phyloP scores from a whole-genome alignment of 2,888 invertebrate species.

The Hydrotaea diabolus region DNA sequence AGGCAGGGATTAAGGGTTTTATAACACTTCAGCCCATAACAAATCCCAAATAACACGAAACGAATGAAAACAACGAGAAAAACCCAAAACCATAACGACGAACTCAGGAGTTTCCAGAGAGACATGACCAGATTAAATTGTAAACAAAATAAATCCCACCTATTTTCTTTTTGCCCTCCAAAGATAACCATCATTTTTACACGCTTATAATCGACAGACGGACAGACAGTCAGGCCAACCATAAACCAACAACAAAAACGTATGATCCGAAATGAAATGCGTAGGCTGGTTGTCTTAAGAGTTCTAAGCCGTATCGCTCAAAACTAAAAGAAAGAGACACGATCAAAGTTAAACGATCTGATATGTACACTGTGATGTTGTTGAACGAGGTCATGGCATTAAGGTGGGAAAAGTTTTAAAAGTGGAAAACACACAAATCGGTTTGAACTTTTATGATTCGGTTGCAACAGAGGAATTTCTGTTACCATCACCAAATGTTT shows the following conservation, averaged over 20 bases:
- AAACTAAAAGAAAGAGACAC: conserved; percentile 5
- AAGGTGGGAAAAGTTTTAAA: neutral
- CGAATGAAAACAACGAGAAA: neutral
- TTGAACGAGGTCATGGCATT: neutral
- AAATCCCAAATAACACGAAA: neutral
- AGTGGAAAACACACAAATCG: too few species aligned
- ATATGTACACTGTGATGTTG: neutral
- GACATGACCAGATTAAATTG: conserved; percentile 13
- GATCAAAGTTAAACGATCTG: conserved; percentile 45
- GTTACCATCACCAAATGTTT: too few species aligned
- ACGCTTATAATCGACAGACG: neutral
- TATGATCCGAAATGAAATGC: conserved; percentile 27
- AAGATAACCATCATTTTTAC: conserved; percentile 23
- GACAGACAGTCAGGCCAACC: too few species aligned
- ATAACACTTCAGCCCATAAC: conserved; percentile 32
- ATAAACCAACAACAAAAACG: neutral
- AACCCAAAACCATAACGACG: neutral
- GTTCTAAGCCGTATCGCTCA: neutral
- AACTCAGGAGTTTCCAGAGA: neutral
- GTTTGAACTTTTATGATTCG: too few species aligned
- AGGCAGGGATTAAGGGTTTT: conserved; percentile 1
- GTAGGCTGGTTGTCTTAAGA: conserved; percentile 18
- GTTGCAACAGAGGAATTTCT: too few species aligned
- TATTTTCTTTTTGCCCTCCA: neutral
- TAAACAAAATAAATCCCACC: conserved; percentile 38